These are phyloP conservation scores for Dicycla oo DNA, from an alignment of 2,888 invertebrate species.

Conservation along the genomic window DNA sequence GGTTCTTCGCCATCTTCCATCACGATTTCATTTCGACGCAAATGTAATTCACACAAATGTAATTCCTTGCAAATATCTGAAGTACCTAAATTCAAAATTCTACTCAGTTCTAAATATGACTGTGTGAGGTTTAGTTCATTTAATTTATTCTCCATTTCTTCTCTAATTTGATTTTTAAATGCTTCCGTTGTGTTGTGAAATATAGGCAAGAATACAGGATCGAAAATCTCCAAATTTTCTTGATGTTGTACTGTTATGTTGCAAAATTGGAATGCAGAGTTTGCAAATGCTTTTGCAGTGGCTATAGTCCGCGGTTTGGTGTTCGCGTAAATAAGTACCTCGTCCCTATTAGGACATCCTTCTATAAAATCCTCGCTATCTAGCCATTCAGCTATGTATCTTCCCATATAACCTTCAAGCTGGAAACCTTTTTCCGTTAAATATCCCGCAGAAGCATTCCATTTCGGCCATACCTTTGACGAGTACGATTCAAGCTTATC, in stretches of 20 bases:
- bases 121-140: conserved; percentile 67
- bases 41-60: conserved; percentile 73
- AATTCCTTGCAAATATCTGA: conserved; percentile 74
- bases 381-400: conserved; percentile 79
- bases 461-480: conserved; percentile 74
- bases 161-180: conserved; percentile 65
- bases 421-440: conserved; percentile 79
- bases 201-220: conserved; percentile 76
- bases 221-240: conserved; percentile 72
- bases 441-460: conserved; percentile 71
- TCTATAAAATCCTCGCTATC: conserved; percentile 69
- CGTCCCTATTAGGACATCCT: conserved; percentile 71
- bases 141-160: conserved; percentile 76
- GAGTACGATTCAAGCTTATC: conserved; percentile 70
- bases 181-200: conserved; percentile 70
- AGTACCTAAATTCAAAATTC: conserved; percentile 76
- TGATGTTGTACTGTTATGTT: conserved; percentile 71
- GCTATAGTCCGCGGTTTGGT: conserved; percentile 76
- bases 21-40: conserved; percentile 67
- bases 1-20: conserved; percentile 75
- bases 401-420: conserved; percentile 80
- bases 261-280: conserved; percentile 77
- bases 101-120: conserved; percentile 71
- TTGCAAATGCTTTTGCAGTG: conserved; percentile 77
- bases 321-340: conserved; percentile 79